Percentiles rank a stretch among this genome's conserved stretches.
Evolutionary conservation across 2,113 vertebrate genomes (phyloP).

Genomic region (Campylomormyrus numenius): DNA sequence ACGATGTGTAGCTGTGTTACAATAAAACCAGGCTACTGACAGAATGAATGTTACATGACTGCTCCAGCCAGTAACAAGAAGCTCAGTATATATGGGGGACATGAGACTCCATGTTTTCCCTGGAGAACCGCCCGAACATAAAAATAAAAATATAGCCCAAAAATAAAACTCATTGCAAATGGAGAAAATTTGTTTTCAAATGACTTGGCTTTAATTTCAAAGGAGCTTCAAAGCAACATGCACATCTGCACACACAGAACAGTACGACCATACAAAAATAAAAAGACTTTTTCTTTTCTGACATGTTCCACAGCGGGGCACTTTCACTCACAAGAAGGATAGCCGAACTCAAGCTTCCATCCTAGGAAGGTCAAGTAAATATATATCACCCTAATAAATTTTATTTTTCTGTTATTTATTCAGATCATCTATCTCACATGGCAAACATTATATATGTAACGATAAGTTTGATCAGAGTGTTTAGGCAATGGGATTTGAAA

Average conservation of each 20-base stretch:
- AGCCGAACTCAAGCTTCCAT: not conserved
- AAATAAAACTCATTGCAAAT: not conserved
- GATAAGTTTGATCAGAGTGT: not conserved
- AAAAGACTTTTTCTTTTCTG: not conserved
- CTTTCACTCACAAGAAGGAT: not conserved
- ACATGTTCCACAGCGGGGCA: not conserved
- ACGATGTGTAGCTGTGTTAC: not conserved
- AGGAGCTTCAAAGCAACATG: not conserved
- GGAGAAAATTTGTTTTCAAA: not conserved
- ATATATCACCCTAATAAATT: not conserved
- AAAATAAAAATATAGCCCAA: not conserved
- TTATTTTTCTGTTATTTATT: not conserved
- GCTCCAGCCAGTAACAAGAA: not conserved
- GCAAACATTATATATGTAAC: not conserved
- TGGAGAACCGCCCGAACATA: not conserved
- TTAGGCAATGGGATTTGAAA: not conserved
- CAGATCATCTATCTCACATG: not conserved
- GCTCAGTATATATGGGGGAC: not conserved
- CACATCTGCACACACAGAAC: not conserved
- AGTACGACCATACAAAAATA: not conserved
- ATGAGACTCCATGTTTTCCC: not conserved
- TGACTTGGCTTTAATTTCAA: not conserved
- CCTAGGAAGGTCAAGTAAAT: not conserved
- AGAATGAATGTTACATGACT: not conserved
- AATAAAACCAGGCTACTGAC: not conserved